Percentiles rank a stretch among this genome's conserved stretches.
Conservation (phyloP, 1,140 invertebrate species). For the Platyura marginata region DNA sequence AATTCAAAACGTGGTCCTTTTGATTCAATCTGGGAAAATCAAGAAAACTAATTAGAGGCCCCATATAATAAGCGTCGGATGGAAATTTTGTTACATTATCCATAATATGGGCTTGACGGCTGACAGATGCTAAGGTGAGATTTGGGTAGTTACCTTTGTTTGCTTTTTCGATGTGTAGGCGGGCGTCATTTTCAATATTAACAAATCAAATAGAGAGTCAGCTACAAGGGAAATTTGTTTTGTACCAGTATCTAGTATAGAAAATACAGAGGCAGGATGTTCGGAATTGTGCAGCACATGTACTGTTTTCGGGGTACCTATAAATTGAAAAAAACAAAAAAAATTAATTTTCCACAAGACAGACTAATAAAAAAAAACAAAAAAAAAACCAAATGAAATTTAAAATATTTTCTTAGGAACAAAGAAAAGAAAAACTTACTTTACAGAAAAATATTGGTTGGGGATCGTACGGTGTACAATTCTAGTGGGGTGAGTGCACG, state of each 20-base stretch:
- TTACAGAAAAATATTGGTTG: too few relatives aligned
- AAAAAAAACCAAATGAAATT: too few relatives aligned
- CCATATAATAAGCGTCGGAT: background rate
- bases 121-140: too few relatives aligned
- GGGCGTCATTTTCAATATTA: conserved; percentile 74
- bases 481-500: too few relatives aligned
- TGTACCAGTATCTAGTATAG: conserved; percentile 71
- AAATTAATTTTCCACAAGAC: too few relatives aligned
- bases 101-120: too few relatives aligned
- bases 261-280: conserved; percentile 84
- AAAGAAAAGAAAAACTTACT: too few relatives aligned
- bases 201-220: conserved; percentile 74
- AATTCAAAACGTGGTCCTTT: conserved; percentile 85
- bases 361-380: too few relatives aligned
- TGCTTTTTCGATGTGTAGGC: conserved; percentile 81
- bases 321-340: background rate
- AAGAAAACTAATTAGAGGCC: background rate
- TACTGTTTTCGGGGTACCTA: conserved; percentile 41
- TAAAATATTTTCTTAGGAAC: too few relatives aligned
- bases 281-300: conserved; percentile 91
- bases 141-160: conserved; percentile 32
- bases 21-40: conserved; percentile 52
- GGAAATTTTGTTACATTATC: too few relatives aligned
- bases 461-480: too few relatives aligned
- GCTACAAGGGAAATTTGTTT: conserved; percentile 74